phyloP scores from a whole-genome alignment of 2,888 invertebrate species.

The Amiota mariae region DNA sequence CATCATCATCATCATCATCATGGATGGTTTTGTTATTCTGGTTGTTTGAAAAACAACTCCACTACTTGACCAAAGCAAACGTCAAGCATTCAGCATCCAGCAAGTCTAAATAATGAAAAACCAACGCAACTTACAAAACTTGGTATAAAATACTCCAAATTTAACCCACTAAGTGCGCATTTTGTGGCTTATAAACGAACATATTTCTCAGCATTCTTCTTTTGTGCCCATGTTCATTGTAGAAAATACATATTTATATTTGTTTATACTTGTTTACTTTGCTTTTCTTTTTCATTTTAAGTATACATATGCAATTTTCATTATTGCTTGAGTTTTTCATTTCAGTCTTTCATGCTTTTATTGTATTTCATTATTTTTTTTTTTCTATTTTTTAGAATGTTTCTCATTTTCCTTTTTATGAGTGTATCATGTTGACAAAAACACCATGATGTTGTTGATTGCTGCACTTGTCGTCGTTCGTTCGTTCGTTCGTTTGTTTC shows the following conservation, averaged over 20 bases:
- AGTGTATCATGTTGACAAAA: conserved; percentile 26
- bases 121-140: background rate
- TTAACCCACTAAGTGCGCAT: conserved; percentile 4
- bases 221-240: conserved; percentile 1
- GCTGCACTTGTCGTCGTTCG: conserved; percentile 15
- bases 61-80: background rate
- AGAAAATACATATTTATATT: background rate
- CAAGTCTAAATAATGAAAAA: background rate
- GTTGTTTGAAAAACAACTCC: background rate
- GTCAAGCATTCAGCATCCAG: background rate
- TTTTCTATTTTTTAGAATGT: background rate
- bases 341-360: background rate
- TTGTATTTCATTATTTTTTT: background rate
- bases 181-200: background rate
- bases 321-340: background rate
- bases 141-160: too few relatives aligned
- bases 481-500: background rate
- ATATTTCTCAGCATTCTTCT: background rate
- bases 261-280: conserved; percentile 4
- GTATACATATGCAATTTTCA: too few relatives aligned
- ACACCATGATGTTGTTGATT: conserved; percentile 21
- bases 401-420: background rate
- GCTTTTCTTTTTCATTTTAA: background rate
- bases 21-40: background rate
- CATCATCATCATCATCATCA: background rate